Percentiles rank a stretch among this genome's conserved stretches.
These are phyloP conservation scores for Sclerodermus sp. DNA, from an alignment of 2,888 invertebrate species.

Conservation along the genomic window DNA sequence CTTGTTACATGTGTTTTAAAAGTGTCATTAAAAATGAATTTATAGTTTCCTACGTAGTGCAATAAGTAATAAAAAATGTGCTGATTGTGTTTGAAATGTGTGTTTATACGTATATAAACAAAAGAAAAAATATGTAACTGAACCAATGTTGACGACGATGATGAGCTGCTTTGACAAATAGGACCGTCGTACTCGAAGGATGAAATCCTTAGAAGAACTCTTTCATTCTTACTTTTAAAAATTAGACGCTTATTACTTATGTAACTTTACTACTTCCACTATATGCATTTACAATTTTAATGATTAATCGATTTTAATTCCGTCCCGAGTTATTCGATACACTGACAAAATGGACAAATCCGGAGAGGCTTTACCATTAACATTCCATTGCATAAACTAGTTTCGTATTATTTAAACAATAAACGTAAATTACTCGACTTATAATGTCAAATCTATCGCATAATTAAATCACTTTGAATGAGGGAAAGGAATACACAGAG, in stretches of 20 bases:
- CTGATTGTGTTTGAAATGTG: not conserved
- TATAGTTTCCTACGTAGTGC: conserved; percentile 6
- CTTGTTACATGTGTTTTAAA: conserved; percentile 9
- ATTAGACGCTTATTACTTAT: not conserved
- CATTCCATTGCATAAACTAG: not conserved
- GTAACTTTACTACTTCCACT: conserved; percentile 13
- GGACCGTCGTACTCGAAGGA: conserved; percentile 8
- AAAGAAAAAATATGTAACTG: conserved; percentile 8
- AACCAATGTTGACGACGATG: conserved; percentile 2
- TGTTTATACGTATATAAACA: too few relatives aligned
- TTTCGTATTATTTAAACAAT: not conserved
- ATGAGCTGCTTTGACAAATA: not conserved
- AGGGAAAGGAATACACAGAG: too few relatives aligned
- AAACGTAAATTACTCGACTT: not conserved
- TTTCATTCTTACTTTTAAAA: too few relatives aligned
- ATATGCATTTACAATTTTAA: conserved; percentile 17
- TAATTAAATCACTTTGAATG: too few relatives aligned
- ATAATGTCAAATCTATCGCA: too few relatives aligned
- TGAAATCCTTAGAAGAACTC: conserved; percentile 15
- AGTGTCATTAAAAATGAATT: conserved; percentile 14
- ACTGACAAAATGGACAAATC: conserved; percentile 17
- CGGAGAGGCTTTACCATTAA: conserved; percentile 21
- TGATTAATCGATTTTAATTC: conserved; percentile 3
- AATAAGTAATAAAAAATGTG: conserved; percentile 7
- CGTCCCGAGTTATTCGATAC: conserved; percentile 13